Conservation (phyloP, 1,140 invertebrate species). For the Mycetomoellerius zeteki region DNA sequence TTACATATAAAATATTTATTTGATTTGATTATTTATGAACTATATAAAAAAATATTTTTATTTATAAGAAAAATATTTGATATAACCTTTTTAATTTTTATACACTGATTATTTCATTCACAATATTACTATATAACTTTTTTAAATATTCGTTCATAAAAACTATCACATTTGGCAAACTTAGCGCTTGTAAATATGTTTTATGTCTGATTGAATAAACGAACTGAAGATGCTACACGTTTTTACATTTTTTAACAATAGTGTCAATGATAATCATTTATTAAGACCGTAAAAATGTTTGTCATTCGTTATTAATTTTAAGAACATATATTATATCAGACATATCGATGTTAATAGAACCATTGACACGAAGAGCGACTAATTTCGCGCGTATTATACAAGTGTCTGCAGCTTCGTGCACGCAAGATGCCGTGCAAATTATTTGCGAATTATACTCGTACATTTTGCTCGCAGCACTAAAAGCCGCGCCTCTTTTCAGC, state of each 20-base stretch:
- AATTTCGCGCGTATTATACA: conserved; percentile 52
- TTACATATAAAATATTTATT: not conserved
- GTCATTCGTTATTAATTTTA: conserved; percentile 4
- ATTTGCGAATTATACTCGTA: conserved; percentile 49
- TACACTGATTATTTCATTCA: not conserved
- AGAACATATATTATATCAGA: not conserved
- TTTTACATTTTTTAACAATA: not conserved
- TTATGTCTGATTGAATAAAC: not conserved
- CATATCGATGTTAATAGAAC: conserved; percentile 21
- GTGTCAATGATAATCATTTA: not conserved
- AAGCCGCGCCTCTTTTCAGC: conserved; percentile 44
- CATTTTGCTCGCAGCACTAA: conserved; percentile 30
- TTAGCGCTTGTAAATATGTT: not conserved
- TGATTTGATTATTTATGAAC: not conserved
- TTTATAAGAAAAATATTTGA: not conserved
- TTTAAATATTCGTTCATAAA: not conserved
- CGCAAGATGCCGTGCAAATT: conserved; percentile 45
- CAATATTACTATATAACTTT: not conserved
- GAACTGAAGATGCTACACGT: not conserved
- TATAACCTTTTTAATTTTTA: not conserved
- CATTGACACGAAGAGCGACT: conserved; percentile 41
- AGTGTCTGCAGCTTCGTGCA: conserved; percentile 42
- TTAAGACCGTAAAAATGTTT: not conserved
- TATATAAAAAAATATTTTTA: not conserved
- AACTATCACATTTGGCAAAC: not conserved